Base-by-base conservation (phyloP, 2,888 invertebrate genomes). In the Clostera curtula region DNA sequence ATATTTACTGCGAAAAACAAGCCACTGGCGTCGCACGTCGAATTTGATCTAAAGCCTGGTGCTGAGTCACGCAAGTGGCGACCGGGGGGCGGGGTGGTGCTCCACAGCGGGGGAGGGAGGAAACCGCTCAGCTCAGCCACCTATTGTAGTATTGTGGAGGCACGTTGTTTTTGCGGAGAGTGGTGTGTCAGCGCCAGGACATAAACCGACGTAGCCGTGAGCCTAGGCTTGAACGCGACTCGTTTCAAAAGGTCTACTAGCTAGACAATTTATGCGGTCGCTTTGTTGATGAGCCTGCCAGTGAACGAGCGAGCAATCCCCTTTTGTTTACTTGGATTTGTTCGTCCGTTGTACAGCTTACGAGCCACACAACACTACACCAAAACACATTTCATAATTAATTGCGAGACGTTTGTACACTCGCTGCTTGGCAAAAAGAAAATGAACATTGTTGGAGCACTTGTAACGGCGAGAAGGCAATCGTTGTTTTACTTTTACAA, bases 121-220 rank as follows among this genome's bases (percentile, higher is more conserved):
- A 62, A 68, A 65, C 61, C 52, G 72, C 66, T 66, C 66, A 49
- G 59, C 69, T 73, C 70, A 69, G 73, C 74, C 67, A 73, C 66
- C 75, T 69, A 71, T 75, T 75, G 74, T 73, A 72, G 66, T 67
- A 72, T 65, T 68, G 69, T 67, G 67, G 71, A 66, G 74, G 73
- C 64, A 60, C 63, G 71, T 75, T 77, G 76, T 76, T 79, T 77
- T 77, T 74, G 68, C 67, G 53, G 63, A 67, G 63, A 69, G 62
- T 62, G 68, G 56, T 63, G 69, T 71, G 73, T 76, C 74, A 73
- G 71, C 71, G 56, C 52, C 74, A 67, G 62, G 55, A 60, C 59
- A 51, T 41, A 42, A 50, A 55, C 47, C 53, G 60, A 53, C 56
- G 52, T 49, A 58, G 57, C 48, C 49, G 49, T 48, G 47, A 50